Conservation (phyloP, 2,113 vertebrate genomes). For the Symphodus melops region DNA sequence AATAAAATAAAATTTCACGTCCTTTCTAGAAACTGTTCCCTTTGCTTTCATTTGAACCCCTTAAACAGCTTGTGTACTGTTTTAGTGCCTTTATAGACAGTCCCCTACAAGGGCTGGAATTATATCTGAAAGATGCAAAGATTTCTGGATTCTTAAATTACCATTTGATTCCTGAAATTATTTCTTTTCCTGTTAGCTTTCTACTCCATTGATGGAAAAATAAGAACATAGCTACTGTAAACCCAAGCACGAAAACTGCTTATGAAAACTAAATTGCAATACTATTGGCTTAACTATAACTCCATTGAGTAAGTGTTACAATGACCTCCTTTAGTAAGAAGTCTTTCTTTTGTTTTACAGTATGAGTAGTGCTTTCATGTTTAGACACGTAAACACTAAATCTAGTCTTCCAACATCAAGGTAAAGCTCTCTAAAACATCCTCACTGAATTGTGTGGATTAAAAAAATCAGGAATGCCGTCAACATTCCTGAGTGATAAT, state of each 20-base stretch:
- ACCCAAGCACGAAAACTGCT: neutral
- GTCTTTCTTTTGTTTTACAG: neutral
- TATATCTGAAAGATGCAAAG: no score
- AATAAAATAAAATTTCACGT: conserved; percentile 75
- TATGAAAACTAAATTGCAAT: neutral
- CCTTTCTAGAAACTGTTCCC: conserved; percentile 61
- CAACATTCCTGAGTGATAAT: conserved; percentile 9
- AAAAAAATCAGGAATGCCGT: neutral
- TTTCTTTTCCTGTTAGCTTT: no score
- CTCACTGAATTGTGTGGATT: neutral
- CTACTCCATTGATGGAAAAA: no score
- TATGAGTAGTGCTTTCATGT: neutral
- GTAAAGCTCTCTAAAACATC: neutral
- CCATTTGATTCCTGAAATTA: no score
- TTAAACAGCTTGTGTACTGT: no score
- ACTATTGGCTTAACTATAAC: neutral
- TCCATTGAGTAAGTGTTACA: neutral
- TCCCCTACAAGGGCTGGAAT: no score
- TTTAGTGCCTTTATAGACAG: neutral
- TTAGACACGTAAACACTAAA: neutral
- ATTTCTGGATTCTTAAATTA: neutral
- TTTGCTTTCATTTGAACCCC: neutral
- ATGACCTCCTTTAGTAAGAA: neutral
- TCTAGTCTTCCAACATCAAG: neutral
- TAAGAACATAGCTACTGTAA: no score